Conservation (phyloP, 2,797 vertebrate genomes). For the Liasis olivaceus region DNA sequence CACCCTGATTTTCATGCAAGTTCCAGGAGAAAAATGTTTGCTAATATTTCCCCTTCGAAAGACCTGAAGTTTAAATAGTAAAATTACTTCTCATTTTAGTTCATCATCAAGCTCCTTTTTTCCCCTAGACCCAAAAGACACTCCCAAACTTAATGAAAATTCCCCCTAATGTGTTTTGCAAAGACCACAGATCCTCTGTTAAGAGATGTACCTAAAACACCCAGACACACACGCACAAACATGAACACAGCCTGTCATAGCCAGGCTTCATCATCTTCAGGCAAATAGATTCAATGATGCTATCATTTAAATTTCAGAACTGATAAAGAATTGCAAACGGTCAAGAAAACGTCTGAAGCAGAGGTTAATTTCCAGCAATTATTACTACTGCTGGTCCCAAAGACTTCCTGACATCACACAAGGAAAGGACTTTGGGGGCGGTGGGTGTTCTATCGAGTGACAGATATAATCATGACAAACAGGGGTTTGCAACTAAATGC, state of each 20-base stretch:
- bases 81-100: slow-evolving; percentile 34
- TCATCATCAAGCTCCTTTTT: slow-evolving; percentile 7
- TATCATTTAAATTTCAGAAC: slow-evolving; percentile 59
- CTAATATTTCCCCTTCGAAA: neutral
- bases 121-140: neutral
- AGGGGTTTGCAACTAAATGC: neutral
- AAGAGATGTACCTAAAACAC: neutral
- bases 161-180: neutral
- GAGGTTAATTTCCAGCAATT: slow-evolving; percentile 39
- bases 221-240: neutral
- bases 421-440: neutral
- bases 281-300: slow-evolving; percentile 57
- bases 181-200: slow-evolving; percentile 47
- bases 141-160: slow-evolving; percentile 29
- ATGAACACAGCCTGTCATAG: too few species aligned
- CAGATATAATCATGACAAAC: neutral
- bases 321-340: slow-evolving; percentile 50
- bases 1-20: neutral
- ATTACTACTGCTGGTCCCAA: slow-evolving; percentile 5
- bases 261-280: slow-evolving; percentile 33
- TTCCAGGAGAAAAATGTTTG: neutral
- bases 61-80: slow-evolving; percentile 6
- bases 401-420: neutral
- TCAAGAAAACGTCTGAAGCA: slow-evolving; percentile 34
- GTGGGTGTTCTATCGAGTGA: too few species aligned